Evolutionary conservation across 2,113 vertebrate species (phyloP), one percentile per base, ranked within the genome.

Genomic region (Entomyzon cyanotis): DNA sequence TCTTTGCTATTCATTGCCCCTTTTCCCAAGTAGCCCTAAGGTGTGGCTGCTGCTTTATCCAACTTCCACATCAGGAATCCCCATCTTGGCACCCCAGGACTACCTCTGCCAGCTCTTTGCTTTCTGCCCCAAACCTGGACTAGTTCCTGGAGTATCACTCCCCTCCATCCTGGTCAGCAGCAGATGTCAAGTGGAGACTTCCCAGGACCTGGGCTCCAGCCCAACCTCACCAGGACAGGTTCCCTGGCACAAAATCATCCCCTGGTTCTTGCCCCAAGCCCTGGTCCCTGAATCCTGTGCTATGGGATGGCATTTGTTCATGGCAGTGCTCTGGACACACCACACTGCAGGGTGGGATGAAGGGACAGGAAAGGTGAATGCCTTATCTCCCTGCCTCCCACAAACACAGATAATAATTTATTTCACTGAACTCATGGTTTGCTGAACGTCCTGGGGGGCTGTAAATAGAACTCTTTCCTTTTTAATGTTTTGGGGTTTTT

Each of bases 401-500:
- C 30, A 59, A 39, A 49, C 31, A 49, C 3, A 41, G 25, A 28
- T 64, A 35, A 37, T 47, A 39, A 46, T 82, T 87, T 78, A 33
- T 83, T 83, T 95, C 52, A 73, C 53, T 68, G 56, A 92, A 67
- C 25, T 59, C 46, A 82, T 63, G 47, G 67, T 83, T 97, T 90
- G 79, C 64, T 85, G 31, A 74, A 77, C 58, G 62, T 52, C 62
- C 59, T 30, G 70, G 1, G 30, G 47, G 39, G 8, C 83, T 77
- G 46, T 90, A 94, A 96, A 85, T 81, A 76, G 44, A 50, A 14
- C 46, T 90, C 58, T 76, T 91, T 70, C 58, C 31, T 82, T 90
- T 84, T 70, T 63, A 37, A 46, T 63, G 28, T 68, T 95, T 80
- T 30, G 59, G 21, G 1, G 0, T 4, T 77, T 39, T 75, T 74